phyloP scores from a whole-genome alignment of 2,113 vertebrate genomes.

The Oncorhynchus masou region DNA sequence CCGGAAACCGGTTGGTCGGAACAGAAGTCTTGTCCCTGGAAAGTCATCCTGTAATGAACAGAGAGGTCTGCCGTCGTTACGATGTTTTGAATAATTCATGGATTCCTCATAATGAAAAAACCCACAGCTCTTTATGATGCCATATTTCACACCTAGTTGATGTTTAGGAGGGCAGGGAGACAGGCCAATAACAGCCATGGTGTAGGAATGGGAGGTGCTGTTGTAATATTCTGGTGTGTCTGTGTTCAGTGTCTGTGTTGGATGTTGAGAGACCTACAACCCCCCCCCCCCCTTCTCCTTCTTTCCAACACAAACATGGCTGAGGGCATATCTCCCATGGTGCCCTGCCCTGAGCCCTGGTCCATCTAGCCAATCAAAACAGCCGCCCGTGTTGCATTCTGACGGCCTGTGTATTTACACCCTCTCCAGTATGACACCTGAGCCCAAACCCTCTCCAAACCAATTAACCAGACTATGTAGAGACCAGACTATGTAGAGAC shows the following conservation, averaged over 20 bases:
- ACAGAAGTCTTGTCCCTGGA: not conserved
- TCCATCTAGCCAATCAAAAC: not conserved
- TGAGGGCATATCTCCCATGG: not conserved
- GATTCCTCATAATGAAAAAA: constrained; percentile 54
- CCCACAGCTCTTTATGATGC: constrained; percentile 53
- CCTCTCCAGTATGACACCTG: not conserved
- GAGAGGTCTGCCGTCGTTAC: constrained; percentile 19
- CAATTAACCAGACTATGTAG: not conserved
- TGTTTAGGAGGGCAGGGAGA: constrained; percentile 27
- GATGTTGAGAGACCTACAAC: not conserved
- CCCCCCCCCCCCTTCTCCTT: not conserved
- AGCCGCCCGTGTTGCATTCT: not conserved
- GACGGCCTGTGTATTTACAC: constrained; percentile 24
- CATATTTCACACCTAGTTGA: constrained; percentile 53
- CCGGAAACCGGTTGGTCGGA: not conserved
- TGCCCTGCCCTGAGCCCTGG: too few species aligned
- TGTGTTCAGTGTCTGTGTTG: too few species aligned
- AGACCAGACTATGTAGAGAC: not conserved
- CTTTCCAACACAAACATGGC: not conserved
- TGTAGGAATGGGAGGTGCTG: not conserved
- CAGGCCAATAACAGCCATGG: not conserved
- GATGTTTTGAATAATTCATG: constrained; percentile 57
- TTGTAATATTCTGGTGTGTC: not conserved
- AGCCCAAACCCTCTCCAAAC: not conserved
- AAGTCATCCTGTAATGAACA: constrained; percentile 3